Conservation (phyloP, 2,113 vertebrate genomes). For the Anas platyrhynchos region DNA sequence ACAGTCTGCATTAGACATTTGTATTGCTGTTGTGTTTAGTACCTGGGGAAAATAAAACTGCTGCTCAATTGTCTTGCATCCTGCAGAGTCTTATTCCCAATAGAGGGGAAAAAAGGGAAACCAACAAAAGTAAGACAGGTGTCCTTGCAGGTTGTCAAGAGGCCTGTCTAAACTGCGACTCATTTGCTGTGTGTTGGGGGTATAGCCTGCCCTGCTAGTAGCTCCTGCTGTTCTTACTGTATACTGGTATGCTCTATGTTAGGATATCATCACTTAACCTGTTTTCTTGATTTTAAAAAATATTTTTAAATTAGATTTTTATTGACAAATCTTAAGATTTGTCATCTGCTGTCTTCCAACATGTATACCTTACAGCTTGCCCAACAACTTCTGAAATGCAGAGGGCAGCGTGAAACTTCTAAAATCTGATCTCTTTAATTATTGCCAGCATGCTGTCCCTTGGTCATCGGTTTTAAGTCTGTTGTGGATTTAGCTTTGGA, state of each 20-base stretch:
- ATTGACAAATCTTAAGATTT: neutral
- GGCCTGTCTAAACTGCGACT: neutral
- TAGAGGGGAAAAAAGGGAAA: neutral
- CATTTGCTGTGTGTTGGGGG: rapidly evolving
- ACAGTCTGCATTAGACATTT: rapidly evolving
- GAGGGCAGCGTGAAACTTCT: neutral
- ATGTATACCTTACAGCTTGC: rapidly evolving
- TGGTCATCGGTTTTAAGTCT: neutral
- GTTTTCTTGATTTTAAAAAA: neutral
- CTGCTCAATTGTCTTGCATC: neutral
- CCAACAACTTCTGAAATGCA: neutral
- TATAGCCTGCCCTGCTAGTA: neutral
- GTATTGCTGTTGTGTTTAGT: neutral
- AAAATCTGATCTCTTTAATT: neutral
- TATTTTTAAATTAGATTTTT: neutral
- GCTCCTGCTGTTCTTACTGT: neutral
- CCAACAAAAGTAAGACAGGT: neutral
- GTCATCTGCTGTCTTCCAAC: rapidly evolving
- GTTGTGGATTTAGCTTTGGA: neutral
- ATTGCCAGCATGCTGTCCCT: rapidly evolving
- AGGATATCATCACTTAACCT: neutral
- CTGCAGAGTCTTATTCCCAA: neutral
- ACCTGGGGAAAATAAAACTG: neutral
- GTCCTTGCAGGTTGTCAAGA: neutral
- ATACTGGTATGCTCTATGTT: rapidly evolving